These are phyloP conservation scores for Athene cunicularia DNA, from an alignment of 2,113 vertebrate genomes.

Conservation along the genomic window DNA sequence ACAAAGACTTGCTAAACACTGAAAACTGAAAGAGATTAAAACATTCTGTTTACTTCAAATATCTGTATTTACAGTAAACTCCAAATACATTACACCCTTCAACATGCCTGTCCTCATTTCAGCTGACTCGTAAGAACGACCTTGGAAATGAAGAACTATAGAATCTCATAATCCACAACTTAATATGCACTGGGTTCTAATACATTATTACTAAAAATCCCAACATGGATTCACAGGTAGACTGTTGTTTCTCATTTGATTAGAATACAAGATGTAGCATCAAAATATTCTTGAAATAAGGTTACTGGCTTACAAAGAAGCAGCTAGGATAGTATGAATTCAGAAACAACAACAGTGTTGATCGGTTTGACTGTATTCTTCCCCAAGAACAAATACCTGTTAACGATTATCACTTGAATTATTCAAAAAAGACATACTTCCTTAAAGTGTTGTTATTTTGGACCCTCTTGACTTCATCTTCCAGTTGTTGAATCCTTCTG, in stretches of 20 bases:
- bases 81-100: background rate
- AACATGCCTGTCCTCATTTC: background rate
- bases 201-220: background rate
- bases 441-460: slow-evolving; percentile 95
- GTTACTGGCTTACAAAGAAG: background rate
- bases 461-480: slow-evolving; percentile 97
- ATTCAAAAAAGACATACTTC: slow-evolving; percentile 77
- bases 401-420: background rate
- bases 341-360: background rate
- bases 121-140: background rate
- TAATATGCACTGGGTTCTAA: background rate
- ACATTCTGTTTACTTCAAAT: background rate
- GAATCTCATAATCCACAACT: background rate
- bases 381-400: background rate
- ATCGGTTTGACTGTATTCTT: fast-evolving
- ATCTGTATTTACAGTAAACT: background rate
- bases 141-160: background rate
- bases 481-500: slow-evolving; percentile 92
- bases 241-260: background rate
- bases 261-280: background rate
- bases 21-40: background rate
- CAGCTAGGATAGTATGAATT: background rate
- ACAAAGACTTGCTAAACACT: background rate
- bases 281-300: background rate
- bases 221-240: background rate